phyloP scores from a whole-genome alignment of 1,140 invertebrate species.

The Macrotrachela quadricornifera region DNA sequence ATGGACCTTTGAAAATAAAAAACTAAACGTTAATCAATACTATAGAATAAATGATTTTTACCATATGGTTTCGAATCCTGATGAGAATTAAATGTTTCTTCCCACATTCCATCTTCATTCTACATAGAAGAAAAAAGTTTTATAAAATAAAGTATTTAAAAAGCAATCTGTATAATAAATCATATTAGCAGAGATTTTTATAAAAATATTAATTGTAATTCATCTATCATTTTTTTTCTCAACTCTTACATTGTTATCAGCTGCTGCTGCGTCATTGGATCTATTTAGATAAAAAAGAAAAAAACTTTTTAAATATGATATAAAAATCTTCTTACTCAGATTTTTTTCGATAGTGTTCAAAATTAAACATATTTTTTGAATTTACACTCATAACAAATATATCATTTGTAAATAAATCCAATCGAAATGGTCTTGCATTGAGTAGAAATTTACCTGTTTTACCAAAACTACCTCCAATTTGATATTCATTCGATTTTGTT shows the following conservation, averaged over 20 bases:
- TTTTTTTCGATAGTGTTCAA: slow-evolving; percentile 56
- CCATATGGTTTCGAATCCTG: slow-evolving; percentile 77
- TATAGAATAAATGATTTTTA: slow-evolving; percentile 8
- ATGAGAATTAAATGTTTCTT: slow-evolving; percentile 82
- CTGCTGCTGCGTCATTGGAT: too few species aligned
- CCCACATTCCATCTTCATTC: slow-evolving; percentile 49
- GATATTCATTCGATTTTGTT: neutral
- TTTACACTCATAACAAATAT: slow-evolving; percentile 60
- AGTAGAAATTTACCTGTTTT: slow-evolving; percentile 41
- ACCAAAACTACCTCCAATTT: neutral
- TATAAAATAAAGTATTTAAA: slow-evolving; percentile 10
- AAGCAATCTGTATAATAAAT: too few species aligned
- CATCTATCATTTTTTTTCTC: slow-evolving; percentile 19
- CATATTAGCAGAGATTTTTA: too few species aligned
- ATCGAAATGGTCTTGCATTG: slow-evolving; percentile 49
- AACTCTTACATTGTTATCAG: slow-evolving; percentile 15
- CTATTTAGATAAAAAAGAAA: neutral
- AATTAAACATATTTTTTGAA: slow-evolving; percentile 61
- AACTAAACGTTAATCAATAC: neutral
- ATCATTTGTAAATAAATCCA: slow-evolving; percentile 55
- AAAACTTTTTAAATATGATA: neutral
- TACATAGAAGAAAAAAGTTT: slow-evolving; percentile 16
- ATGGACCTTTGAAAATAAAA: slow-evolving; percentile 36
- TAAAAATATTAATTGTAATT: too few species aligned
- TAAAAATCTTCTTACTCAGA: slow-evolving; percentile 11